Base-by-base conservation (phyloP, 2,888 invertebrate genomes). In the Gastracanthus pulcherrimus region DNA sequence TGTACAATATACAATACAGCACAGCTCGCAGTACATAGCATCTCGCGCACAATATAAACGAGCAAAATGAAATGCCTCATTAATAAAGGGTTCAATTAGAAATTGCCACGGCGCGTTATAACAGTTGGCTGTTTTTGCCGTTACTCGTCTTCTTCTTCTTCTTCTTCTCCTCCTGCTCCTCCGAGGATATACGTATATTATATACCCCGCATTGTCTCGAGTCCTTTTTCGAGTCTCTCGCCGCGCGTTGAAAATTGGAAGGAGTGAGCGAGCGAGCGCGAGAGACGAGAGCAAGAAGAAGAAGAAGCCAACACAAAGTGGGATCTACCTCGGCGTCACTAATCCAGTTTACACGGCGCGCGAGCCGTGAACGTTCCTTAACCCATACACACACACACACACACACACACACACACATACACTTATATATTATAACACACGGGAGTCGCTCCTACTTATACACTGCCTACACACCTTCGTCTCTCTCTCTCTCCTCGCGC, bases 301-400 rank as follows among this genome's bases (percentile, higher is more conserved):
- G 81, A 58, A 48, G 23, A 45, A 13, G 55, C 26, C 31, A 6
- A 48, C 45, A 88, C 87, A 88, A 88, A 87, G 86, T 87, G 86
- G 79, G 86, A 86, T 87, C 88, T 86, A 87, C 87, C 86, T 85
- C 86, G 85, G 87, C 87, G 87, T 84, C 87, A 87, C 87, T 87
- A 88, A 88, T 88, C 86, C 86, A 83, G 84, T 86, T 87, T 87
- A 88, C 87, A 88, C 86, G 87, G 86, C 86, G 84, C 84, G 84
- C 86, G 84, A 86, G 84, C 86, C 86, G 85, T 85, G 87, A 86
- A 86, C 86, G 84, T 81, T 84, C 82, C 82, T 82, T 51, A 7
- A 9, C 41, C 2, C 41, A 41, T 4, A 41, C 41, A 9, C 41
- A 9, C 41, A 41, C 16, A 9, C 13, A 16, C 16, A 13, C 16